These are phyloP conservation scores for Drosophila emarginata DNA, from an alignment of 2,888 invertebrate species.

Conservation along the genomic window DNA sequence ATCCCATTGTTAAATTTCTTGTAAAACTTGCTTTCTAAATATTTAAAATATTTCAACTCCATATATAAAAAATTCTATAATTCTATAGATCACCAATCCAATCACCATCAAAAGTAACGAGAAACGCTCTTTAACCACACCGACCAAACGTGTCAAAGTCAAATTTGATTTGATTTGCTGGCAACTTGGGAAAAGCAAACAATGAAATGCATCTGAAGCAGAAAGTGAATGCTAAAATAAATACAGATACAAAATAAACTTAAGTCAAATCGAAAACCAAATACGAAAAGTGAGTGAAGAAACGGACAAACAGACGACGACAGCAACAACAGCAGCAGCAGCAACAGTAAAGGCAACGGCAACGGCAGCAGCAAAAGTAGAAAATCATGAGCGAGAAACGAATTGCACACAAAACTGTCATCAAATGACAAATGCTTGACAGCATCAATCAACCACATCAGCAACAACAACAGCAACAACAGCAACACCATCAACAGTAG, in stretches of 20 bases:
- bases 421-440: constrained; percentile 82
- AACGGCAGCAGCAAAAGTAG: constrained; percentile 53
- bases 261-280: constrained; percentile 28
- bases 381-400: constrained; percentile 79
- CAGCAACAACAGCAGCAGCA: constrained; percentile 27
- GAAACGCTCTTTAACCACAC: constrained; percentile 5
- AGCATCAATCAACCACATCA: constrained; percentile 76
- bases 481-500: constrained; percentile 63
- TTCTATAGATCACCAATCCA: constrained; percentile 5
- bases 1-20: background rate
- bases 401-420: constrained; percentile 81
- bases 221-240: constrained; percentile 61
- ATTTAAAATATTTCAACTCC: background rate
- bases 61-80: background rate
- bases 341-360: constrained; percentile 15
- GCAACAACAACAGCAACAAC: constrained; percentile 37
- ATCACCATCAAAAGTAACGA: constrained; percentile 1
- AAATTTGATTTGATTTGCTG: constrained; percentile 6
- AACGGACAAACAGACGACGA: constrained; percentile 43
- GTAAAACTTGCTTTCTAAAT: background rate
- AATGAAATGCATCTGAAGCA: constrained; percentile 59
- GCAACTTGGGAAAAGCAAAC: constrained; percentile 12
- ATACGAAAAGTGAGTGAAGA: constrained; percentile 12
- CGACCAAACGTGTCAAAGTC: constrained; percentile 7
- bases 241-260: constrained; percentile 36